Evolutionary conservation across 2,888 invertebrate species (phyloP), one percentile per base, ranked within the genome.

Genomic region (Elysia crispata): DNA sequence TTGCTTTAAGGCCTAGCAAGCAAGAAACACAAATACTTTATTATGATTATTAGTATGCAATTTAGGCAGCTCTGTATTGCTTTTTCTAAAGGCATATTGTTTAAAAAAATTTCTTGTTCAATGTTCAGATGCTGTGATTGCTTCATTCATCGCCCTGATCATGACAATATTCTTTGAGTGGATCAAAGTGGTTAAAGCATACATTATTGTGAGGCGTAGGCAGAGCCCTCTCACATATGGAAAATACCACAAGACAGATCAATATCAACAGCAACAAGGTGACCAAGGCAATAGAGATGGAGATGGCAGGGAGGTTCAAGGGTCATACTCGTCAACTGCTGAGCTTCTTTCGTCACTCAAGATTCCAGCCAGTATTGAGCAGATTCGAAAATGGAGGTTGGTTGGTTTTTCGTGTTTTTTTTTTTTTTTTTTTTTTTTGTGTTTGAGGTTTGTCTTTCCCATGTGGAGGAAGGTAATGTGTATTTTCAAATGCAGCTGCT

Each of bases 121-220:
- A 31, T 69, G 83, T 82, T 23, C 85, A 88, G 89, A 82, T 60
- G 70, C 87, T 41, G 73, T 87, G 31, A 85, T 64, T 13, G 84
- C 82, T 3, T 86, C 86, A 64, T 23, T 86, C 28, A 77, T 86
- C 11, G 78, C 85, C 13, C 83, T 85, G n/a, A 20, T 82, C 0
- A 62, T 82, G 20, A 86, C 88, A 8, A 73, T 87, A 20, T 20
- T 87, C 11, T 83, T 87, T 70, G 89, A 89, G 76, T 86, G 81
- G 11, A 70, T 84, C 30, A 87, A 86, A 50, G 66, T 83, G 13
- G 25, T 88, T 8, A 81, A 86, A 78, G 67, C 85, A 8, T 87
- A 87, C 80, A 66, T 87, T 33, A 81, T 81, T 13, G 80, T 84
- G 0, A 83, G 85, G 41, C 30, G 86, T 25, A 81, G 79, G 54